Percentiles rank a stretch among this genome's conserved stretches.
These are phyloP conservation scores for Sinella curviseta DNA, from an alignment of 1,140 invertebrate genomes.

Conservation along the genomic window DNA sequence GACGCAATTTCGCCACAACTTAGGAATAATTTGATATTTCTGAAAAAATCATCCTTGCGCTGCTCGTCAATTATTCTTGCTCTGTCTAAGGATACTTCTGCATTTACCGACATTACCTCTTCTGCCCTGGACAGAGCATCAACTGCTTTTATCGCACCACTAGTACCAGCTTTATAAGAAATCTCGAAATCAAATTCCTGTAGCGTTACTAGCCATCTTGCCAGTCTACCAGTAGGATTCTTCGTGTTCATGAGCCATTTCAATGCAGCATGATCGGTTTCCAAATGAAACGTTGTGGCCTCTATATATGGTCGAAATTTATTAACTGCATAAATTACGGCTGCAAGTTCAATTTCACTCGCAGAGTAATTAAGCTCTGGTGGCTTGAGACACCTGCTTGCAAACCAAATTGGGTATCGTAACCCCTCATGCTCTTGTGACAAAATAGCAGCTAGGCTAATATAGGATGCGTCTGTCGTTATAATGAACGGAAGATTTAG, in stretches of 20 bases:
- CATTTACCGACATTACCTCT: background rate
- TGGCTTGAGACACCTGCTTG: background rate
- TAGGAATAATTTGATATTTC: too few species aligned
- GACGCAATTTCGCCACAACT: too few species aligned
- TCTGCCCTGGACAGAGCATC: background rate
- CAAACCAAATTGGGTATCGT: background rate
- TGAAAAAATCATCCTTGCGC: too few species aligned
- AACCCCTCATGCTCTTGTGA: background rate
- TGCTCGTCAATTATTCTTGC: too few species aligned
- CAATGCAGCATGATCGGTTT: background rate
- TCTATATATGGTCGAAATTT: background rate
- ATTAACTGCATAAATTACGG: too few species aligned
- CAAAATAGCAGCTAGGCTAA: background rate
- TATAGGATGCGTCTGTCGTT: background rate
- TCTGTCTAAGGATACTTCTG: too few species aligned
- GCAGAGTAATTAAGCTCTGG: background rate
- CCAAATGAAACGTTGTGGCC: background rate
- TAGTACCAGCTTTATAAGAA: background rate
- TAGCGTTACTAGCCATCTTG: background rate
- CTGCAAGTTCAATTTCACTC: too few species aligned
- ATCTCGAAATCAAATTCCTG: background rate
- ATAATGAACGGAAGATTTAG: background rate
- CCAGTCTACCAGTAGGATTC: background rate
- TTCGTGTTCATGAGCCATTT: background rate
- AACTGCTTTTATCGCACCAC: background rate